These are phyloP conservation scores for Emydoidea blandingii DNA, from an alignment of 2,797 vertebrate genomes.

Conservation along the genomic window DNA sequence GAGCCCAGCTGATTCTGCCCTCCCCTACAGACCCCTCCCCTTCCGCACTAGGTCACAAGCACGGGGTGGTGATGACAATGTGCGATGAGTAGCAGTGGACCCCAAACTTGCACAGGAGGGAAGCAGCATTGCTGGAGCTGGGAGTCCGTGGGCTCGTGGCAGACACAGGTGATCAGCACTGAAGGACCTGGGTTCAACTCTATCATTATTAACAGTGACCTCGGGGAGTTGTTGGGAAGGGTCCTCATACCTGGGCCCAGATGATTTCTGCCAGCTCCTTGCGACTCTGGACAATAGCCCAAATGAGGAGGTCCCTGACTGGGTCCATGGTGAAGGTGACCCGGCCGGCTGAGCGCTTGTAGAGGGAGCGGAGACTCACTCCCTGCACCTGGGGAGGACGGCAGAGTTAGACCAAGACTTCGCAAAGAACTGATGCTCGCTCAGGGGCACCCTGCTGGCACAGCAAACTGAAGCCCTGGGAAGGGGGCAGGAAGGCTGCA, in stretches of 20 bases:
- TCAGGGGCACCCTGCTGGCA: neutral
- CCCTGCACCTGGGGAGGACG: slow-evolving; percentile 73
- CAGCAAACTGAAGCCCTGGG: too few relatives aligned
- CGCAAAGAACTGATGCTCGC: neutral
- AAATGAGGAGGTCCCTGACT: slow-evolving; percentile 91
- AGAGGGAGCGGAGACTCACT: slow-evolving; percentile 74
- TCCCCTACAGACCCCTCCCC: neutral
- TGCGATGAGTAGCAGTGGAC: neutral
- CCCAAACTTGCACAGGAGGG: too few relatives aligned
- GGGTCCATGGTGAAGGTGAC: slow-evolving; percentile 82
- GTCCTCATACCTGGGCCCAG: slow-evolving; percentile 91
- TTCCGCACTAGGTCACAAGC: neutral
- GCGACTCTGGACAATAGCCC: slow-evolving; percentile 93
- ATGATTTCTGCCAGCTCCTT: slow-evolving; percentile 91
- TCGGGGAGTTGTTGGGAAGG: neutral
- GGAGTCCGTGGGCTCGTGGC: neutral
- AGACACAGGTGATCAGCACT: neutral
- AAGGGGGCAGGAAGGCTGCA: neutral
- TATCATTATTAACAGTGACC: neutral
- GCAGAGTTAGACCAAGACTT: neutral
- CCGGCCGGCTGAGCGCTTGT: slow-evolving; percentile 69
- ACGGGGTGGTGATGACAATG: neutral
- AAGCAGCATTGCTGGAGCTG: neutral
- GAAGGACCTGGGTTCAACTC: neutral
- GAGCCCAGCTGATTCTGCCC: neutral